Evolutionary conservation across 2,888 invertebrate genomes (phyloP).

Genomic region (Ophraella communa): DNA sequence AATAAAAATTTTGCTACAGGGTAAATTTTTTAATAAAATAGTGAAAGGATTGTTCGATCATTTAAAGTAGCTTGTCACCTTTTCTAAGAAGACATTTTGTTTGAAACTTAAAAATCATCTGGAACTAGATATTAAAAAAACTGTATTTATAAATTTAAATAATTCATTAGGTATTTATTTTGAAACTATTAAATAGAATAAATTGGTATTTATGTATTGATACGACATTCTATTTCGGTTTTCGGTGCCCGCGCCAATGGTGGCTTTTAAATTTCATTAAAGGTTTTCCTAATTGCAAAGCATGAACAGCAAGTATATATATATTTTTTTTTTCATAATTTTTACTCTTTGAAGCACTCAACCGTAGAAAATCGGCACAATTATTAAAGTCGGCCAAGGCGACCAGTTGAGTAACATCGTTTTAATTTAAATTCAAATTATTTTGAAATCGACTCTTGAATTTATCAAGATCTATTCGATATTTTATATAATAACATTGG

Average conservation of each 20-base stretch:
- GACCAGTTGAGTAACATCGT: slow-evolving; percentile 26
- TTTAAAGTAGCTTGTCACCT: no score
- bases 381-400: slow-evolving; percentile 51
- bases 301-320: slow-evolving; percentile 21
- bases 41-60: no score
- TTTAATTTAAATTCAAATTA: slow-evolving; percentile 24
- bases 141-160: no score
- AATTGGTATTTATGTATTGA: no score
- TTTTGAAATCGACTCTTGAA: slow-evolving; percentile 20
- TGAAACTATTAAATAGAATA: no score
- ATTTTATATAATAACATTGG: not conserved
- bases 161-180: no score
- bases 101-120: no score
- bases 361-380: slow-evolving; percentile 48
- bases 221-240: no score
- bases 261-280: slow-evolving; percentile 23
- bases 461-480: slow-evolving; percentile 1
- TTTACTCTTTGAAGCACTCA: slow-evolving; percentile 39
- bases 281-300: slow-evolving; percentile 37
- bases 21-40: no score
- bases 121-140: no score
- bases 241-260: not conserved
- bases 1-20: no score
- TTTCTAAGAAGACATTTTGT: no score
- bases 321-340: slow-evolving; percentile 47